These are phyloP conservation scores for Marasmarcha lunaedactyla DNA, from an alignment of 2,888 invertebrate genomes.

Conservation along the genomic window DNA sequence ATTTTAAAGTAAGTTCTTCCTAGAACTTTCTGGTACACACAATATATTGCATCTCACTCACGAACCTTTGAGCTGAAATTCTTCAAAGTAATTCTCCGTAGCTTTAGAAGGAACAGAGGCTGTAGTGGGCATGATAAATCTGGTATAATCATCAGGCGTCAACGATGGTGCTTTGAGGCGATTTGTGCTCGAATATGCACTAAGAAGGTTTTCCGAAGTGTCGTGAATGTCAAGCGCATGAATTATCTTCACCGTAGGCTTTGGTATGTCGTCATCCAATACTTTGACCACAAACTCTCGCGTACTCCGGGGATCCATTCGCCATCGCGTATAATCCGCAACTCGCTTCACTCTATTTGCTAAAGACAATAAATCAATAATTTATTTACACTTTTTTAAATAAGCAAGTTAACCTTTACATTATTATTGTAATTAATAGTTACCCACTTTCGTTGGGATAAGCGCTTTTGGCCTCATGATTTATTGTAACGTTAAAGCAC, in stretches of 20 bases:
- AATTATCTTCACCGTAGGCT: constrained; percentile 26
- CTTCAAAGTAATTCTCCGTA: not conserved
- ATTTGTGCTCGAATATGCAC: constrained; percentile 18
- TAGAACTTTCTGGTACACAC: no score
- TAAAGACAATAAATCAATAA: constrained; percentile 15
- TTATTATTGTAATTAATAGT: no score
- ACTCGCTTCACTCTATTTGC: constrained; percentile 44
- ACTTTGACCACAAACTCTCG: constrained; percentile 57
- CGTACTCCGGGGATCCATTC: constrained; percentile 32
- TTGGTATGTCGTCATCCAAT: constrained; percentile 45
- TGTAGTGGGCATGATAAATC: constrained; percentile 41
- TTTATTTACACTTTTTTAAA: not conserved
- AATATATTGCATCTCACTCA: no score
- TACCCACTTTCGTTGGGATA: no score
- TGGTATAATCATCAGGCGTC: constrained; percentile 33
- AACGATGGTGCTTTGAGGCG: no score
- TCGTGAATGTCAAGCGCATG: constrained; percentile 46
- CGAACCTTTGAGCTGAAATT: not conserved
- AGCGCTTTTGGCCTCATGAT: no score
- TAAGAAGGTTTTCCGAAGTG: constrained; percentile 41
- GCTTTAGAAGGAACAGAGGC: not conserved
- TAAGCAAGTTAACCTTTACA: no score
- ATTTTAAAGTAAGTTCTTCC: no score
- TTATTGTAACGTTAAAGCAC: no score
- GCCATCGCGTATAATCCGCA: constrained; percentile 52